Percentiles rank a stretch among this genome's conserved stretches.
phyloP scores from a whole-genome alignment of 2,113 vertebrate species.

The Actenoides hombroni region DNA sequence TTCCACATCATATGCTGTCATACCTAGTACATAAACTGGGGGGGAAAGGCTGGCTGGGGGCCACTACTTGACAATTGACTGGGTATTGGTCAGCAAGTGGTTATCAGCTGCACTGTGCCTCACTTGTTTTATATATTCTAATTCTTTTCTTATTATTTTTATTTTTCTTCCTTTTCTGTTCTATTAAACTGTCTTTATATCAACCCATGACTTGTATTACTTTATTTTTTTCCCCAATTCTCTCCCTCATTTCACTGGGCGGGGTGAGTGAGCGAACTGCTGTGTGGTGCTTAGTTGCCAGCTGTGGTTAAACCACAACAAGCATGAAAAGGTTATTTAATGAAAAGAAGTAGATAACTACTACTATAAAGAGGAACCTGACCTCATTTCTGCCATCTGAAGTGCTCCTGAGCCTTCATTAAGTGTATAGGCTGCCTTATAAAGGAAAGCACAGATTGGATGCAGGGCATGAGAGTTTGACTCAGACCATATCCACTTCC shows the following conservation, averaged over 20 bases:
- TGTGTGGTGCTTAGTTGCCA: background rate
- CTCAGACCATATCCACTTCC: background rate
- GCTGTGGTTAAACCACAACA: background rate
- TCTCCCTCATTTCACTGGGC: background rate
- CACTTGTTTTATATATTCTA: background rate
- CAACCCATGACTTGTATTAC: background rate
- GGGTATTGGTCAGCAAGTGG: no score
- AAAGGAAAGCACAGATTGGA: accelerated
- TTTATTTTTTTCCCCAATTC: background rate
- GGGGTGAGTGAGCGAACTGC: background rate
- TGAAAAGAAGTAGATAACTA: background rate
- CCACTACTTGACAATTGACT: background rate
- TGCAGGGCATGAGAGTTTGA: background rate
- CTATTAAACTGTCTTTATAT: background rate
- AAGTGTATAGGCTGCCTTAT: background rate
- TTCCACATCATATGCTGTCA: background rate
- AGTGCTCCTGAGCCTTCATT: background rate
- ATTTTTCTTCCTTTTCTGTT: background rate
- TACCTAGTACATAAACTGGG: background rate
- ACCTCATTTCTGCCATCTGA: background rate
- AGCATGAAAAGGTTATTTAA: background rate
- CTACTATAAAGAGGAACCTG: background rate
- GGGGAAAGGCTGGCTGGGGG: background rate
- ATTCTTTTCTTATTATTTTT: background rate
- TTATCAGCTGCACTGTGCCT: background rate